Evolutionary conservation across 2,888 invertebrate species (phyloP).

Genomic region (Nomada flava): DNA sequence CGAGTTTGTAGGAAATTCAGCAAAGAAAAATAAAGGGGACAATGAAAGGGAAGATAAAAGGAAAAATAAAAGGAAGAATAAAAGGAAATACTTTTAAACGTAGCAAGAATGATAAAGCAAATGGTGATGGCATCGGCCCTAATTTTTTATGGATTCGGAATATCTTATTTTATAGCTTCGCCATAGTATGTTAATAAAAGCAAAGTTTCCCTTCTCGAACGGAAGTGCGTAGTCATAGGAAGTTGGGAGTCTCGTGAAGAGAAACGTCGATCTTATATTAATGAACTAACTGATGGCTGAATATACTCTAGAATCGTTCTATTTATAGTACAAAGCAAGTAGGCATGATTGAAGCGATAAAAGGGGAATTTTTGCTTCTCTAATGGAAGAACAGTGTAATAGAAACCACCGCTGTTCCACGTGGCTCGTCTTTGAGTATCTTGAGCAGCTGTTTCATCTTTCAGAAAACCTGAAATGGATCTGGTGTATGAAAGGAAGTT

Average conservation of each 20-base stretch:
- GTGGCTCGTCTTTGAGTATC: slow-evolving; percentile 4
- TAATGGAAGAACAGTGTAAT: neutral
- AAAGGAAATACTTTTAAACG: too few relatives aligned
- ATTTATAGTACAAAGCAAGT: slow-evolving; percentile 1
- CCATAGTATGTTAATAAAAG: neutral
- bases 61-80: neutral
- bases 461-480: neutral
- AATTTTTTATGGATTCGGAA: too few relatives aligned
- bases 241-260: too few relatives aligned
- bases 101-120: too few relatives aligned
- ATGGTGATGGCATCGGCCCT: too few relatives aligned
- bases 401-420: slow-evolving; percentile 24
- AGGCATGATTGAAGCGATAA: slow-evolving; percentile 23
- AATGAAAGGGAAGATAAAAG: neutral
- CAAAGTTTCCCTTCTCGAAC: neutral
- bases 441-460: slow-evolving; percentile 15
- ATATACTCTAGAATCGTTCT: neutral
- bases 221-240: neutral
- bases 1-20: neutral
- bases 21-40: neutral
- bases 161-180: neutral
- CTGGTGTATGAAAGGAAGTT: neutral
- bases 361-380: neutral
- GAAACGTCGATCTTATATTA: neutral
- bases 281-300: neutral